Conservation (phyloP, 1,140 invertebrate species). For the Luehdorfia chinensis region DNA sequence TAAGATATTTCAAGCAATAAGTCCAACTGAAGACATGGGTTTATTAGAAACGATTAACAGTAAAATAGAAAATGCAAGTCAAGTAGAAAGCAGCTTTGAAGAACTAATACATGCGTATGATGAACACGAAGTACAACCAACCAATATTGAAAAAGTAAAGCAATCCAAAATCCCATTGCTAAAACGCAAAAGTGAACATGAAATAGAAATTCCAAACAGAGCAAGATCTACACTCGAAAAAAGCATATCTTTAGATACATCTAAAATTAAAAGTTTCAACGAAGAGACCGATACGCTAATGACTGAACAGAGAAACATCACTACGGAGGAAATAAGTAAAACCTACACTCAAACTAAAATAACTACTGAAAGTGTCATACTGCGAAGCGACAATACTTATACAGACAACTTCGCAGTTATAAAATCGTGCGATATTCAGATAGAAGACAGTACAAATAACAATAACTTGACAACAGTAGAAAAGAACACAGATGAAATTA, state of each 20-base stretch:
- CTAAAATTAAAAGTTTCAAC: not conserved
- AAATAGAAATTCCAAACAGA: slow-evolving; percentile 31
- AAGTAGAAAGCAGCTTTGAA: slow-evolving; percentile 54
- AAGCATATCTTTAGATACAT: slow-evolving; percentile 21
- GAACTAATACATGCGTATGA: slow-evolving; percentile 65
- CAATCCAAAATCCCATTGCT: slow-evolving; percentile 51
- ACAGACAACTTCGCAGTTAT: no score
- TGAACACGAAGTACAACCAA: slow-evolving; percentile 36
- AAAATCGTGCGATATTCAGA: no score
- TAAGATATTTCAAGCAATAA: slow-evolving; percentile 56
- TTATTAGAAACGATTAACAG: slow-evolving; percentile 20
- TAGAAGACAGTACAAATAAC: no score
- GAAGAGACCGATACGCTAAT: slow-evolving; percentile 4
- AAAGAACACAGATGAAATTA: no score
- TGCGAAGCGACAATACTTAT: not conserved
- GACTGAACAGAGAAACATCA: not conserved
- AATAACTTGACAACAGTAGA: no score
- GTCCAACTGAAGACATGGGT: slow-evolving; percentile 21
- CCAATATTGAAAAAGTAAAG: slow-evolving; percentile 30
- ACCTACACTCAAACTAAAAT: not conserved
- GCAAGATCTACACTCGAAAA: slow-evolving; percentile 20
- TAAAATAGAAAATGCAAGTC: slow-evolving; percentile 40
- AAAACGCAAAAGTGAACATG: slow-evolving; percentile 45
- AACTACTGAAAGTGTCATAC: not conserved
- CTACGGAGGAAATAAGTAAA: not conserved